These are phyloP conservation scores for Acanthosepion pharaonis DNA, from an alignment of 2,888 invertebrate genomes.

Conservation along the genomic window DNA sequence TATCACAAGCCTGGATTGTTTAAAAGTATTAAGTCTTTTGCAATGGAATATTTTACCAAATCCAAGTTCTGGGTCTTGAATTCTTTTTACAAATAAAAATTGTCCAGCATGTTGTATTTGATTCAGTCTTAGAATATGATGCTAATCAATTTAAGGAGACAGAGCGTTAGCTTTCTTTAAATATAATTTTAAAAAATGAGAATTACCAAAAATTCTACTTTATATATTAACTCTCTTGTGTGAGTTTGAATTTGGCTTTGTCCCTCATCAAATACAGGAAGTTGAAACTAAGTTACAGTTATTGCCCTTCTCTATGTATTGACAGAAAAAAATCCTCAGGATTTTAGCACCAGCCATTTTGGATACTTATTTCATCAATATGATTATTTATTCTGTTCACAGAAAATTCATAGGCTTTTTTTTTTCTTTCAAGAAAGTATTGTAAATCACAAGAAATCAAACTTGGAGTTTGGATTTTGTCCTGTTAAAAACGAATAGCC, in stretches of 20 bases:
- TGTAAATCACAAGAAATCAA: not conserved
- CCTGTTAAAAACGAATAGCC: not conserved
- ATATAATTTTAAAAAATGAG: no score
- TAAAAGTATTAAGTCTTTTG: not conserved
- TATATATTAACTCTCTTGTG: no score
- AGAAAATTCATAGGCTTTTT: not conserved
- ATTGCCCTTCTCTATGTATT: not conserved
- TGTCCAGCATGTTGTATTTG: no score
- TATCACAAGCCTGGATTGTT: not conserved
- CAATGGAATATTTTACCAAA: not conserved
- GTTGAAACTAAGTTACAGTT: not conserved
- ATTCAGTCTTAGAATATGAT: not conserved
- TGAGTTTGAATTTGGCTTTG: not conserved
- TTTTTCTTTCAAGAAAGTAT: not conserved
- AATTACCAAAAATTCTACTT: no score
- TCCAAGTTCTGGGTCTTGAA: not conserved
- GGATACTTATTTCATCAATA: not conserved
- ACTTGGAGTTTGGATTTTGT: not conserved
- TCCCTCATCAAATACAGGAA: not conserved
- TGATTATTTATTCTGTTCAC: not conserved
- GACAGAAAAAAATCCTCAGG: not conserved
- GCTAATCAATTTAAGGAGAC: not conserved
- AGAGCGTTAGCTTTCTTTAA: no score
- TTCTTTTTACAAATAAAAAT: not conserved
- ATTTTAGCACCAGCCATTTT: not conserved